phyloP scores from a whole-genome alignment of 2,797 vertebrate genomes.

The Sebastes oblongus region DNA sequence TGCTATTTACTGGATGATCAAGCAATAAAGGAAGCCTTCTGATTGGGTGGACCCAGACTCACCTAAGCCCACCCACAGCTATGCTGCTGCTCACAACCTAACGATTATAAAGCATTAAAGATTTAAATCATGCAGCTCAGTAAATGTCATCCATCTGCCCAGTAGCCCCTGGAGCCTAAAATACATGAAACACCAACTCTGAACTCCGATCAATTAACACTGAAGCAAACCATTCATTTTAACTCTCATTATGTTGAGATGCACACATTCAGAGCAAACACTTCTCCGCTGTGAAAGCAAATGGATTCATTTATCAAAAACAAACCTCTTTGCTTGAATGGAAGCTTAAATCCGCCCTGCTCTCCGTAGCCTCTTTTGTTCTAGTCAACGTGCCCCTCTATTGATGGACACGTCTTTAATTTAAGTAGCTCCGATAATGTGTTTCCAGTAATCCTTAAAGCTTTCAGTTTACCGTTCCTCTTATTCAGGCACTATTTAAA shows the following conservation, averaged over 20 bases:
- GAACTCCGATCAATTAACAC: neutral
- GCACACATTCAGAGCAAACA: neutral
- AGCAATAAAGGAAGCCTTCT: no score
- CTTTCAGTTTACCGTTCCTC: neutral
- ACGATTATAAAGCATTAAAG: neutral
- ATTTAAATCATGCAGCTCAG: neutral
- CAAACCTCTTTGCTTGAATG: neutral
- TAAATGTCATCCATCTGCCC: neutral
- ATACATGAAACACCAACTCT: neutral
- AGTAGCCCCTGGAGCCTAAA: neutral
- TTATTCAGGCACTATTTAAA: neutral
- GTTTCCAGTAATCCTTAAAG: slow-evolving; percentile 27
- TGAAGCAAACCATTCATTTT: neutral
- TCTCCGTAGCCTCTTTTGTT: neutral
- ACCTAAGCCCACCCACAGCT: no score
- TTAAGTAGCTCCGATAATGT: slow-evolving; percentile 12
- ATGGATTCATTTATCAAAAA: slow-evolving; percentile 1
- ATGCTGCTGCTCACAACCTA: neutral
- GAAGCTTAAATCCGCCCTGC: neutral
- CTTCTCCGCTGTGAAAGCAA: neutral
- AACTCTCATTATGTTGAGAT: neutral
- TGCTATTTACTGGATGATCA: no score
- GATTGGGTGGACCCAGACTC: no score
- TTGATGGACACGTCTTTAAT: slow-evolving; percentile 6
- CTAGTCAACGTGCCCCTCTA: neutral